Evolutionary conservation across 2,888 invertebrate species (phyloP), one percentile per base, ranked within the genome.

Genomic region (Melanotus villosus): DNA sequence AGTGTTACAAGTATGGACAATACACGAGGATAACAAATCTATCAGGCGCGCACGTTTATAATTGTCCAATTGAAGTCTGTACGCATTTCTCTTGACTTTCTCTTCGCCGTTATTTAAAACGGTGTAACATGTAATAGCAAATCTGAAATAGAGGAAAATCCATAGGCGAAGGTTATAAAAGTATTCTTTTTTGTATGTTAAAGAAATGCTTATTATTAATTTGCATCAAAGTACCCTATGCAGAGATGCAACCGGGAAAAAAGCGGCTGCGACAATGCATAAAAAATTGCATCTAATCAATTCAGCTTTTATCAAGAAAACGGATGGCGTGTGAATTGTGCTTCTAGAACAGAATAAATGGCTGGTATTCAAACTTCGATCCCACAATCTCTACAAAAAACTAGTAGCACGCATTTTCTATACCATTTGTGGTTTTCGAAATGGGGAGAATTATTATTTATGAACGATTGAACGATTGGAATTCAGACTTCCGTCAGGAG

Each of bases 261-360:
- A 12, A n/a, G 12, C 12, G 23, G 23, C 26, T n/a, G 30, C 18
- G 18, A 57, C 38, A 59, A 45, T 59, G 14, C 58, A 59, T 10
- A 32, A 2, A 30, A 30, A 18, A 18, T 10, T 32, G 32, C 52
- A 52, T 52, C 18, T 52, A 32, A 59, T 59, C 32, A 59, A 30
- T 19, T 19, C n/a, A 3, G 32, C 18, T 32, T 30, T 21, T 45
- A 45, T 7, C 45, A 45, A 32, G 12, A 21, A 3, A 47, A 14
- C 10, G 26, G 18, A 19, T 62, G 62, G 23, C 38, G 26, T 62
- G 62, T 52, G 62, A 62, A 62, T 9, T 52, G 62, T 62, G 62
- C 52, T 38, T 50, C 21, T 52, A n/a, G 62, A 50, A 30, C 50
- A 23, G 26, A 50, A 43, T 14, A n/a, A 36, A 26, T 7, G 34